These are phyloP conservation scores for Dorcus hopei DNA, from an alignment of 2,888 invertebrate species.

Conservation along the genomic window DNA sequence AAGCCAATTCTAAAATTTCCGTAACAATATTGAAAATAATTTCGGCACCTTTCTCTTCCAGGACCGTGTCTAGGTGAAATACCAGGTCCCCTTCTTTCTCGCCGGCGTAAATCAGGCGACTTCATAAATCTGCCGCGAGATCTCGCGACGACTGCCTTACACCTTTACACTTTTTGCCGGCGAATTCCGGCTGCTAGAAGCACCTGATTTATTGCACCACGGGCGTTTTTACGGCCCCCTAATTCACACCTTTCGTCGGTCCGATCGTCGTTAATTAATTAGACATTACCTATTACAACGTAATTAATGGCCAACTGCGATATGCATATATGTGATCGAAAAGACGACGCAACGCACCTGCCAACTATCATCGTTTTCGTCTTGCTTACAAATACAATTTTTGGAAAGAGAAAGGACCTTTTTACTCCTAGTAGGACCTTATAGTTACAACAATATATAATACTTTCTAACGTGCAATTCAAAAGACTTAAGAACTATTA, in stretches of 20 bases:
- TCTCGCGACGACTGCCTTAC: conserved; percentile 25
- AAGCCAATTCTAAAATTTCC: too few relatives aligned
- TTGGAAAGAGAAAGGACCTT: too few relatives aligned
- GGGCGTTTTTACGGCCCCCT: conserved; percentile 15
- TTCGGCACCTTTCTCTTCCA: not conserved
- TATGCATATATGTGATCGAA: conserved; percentile 2
- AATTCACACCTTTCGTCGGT: conserved; percentile 20
- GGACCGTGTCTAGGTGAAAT: conserved; percentile 12
- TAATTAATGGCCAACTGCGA: conserved; percentile 22
- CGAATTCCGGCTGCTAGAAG: conserved; percentile 9
- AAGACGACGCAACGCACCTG: too few relatives aligned
- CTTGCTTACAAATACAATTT: too few relatives aligned
- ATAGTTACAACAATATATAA: too few relatives aligned
- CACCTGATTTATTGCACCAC: conserved; percentile 14
- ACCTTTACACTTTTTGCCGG: conserved; percentile 20
- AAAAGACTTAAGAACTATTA: too few relatives aligned
- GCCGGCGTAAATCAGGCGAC: conserved; percentile 33
- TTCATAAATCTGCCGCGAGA: conserved; percentile 35
- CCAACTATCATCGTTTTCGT: too few relatives aligned
- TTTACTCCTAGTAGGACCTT: too few relatives aligned
- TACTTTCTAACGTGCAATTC: too few relatives aligned
- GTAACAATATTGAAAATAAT: too few relatives aligned
- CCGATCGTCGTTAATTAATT: conserved; percentile 24
- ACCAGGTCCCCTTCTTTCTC: conserved; percentile 22
- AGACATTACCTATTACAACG: conserved; percentile 22